These are phyloP conservation scores for Nineta flava DNA, from an alignment of 2,888 invertebrate species.

Conservation along the genomic window DNA sequence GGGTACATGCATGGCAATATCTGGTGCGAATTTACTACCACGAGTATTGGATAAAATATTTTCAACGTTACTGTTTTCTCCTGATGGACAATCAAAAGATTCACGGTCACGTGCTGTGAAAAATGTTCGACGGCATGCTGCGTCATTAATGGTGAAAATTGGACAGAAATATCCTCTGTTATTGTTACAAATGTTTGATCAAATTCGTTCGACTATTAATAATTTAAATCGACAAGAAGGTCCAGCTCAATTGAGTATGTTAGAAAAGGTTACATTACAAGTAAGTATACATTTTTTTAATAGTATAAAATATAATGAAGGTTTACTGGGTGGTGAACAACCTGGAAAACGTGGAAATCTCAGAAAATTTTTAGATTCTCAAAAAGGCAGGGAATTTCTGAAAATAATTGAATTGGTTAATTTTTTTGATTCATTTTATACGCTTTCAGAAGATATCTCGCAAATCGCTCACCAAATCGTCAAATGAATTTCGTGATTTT, in stretches of 20 bases:
- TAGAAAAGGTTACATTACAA: constrained; percentile 67
- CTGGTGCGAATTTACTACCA: constrained; percentile 50
- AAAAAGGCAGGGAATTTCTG: too few relatives aligned
- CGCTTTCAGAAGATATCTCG: too few relatives aligned
- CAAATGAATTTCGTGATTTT: too few relatives aligned
- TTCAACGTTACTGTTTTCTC: constrained; percentile 59
- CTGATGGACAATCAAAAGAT: constrained; percentile 46
- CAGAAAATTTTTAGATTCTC: too few relatives aligned
- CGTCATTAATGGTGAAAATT: constrained; percentile 77
- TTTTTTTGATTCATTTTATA: too few relatives aligned
- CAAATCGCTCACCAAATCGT: too few relatives aligned
- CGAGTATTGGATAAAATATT: constrained; percentile 81
- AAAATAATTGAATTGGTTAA: too few relatives aligned
- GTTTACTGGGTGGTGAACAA: neutral
- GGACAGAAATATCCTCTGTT: constrained; percentile 75
- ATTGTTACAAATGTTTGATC: constrained; percentile 71
- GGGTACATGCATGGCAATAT: constrained; percentile 41
- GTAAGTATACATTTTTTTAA: constrained; percentile 10
- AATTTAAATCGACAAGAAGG: constrained; percentile 47
- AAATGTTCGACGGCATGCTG: constrained; percentile 77
- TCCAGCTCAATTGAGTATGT: constrained; percentile 52
- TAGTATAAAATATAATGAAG: neutral
- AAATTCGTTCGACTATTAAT: constrained; percentile 61
- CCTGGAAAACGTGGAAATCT: too few relatives aligned
- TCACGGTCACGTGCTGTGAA: constrained; percentile 59